phyloP scores from a whole-genome alignment of 2,113 vertebrate genomes.

The Eonycteris spelaea region DNA sequence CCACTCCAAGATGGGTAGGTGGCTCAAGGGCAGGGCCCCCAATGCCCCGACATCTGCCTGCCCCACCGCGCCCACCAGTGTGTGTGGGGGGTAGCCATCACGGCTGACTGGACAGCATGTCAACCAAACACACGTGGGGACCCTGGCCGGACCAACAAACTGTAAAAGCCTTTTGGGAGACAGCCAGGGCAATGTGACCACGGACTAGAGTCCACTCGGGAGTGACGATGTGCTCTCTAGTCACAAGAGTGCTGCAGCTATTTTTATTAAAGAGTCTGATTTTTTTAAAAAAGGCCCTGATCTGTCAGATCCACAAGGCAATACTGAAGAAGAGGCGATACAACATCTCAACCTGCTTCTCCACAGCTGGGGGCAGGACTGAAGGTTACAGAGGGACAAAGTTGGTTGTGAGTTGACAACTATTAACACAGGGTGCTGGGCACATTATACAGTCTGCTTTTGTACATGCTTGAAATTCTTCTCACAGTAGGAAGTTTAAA shows the following conservation, averaged over 20 bases:
- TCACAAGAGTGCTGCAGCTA: accelerated
- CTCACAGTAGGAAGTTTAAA: background rate
- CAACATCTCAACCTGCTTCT: background rate
- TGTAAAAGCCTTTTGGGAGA: too few relatives aligned
- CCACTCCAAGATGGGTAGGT: accelerated
- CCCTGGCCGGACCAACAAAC: accelerated
- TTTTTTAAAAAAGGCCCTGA: too few relatives aligned
- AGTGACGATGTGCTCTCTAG: accelerated
- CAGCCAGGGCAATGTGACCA: too few relatives aligned
- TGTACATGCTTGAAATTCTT: accelerated
- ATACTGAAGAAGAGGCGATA: accelerated
- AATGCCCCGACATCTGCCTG: accelerated
- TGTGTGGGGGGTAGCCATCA: too few relatives aligned
- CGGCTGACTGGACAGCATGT: accelerated
- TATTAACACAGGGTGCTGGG: background rate
- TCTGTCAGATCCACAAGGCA: accelerated
- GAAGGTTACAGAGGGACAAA: background rate
- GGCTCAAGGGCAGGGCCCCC: too few relatives aligned
- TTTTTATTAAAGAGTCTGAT: too few relatives aligned
- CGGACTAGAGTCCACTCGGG: accelerated
- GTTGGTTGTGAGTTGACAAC: accelerated
- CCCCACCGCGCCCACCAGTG: too few relatives aligned
- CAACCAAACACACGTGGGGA: accelerated
- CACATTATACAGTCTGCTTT: too few relatives aligned
- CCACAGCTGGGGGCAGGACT: accelerated